Base-by-base conservation (phyloP, 2,113 vertebrate species). In the Chaetodon trifascialis region DNA sequence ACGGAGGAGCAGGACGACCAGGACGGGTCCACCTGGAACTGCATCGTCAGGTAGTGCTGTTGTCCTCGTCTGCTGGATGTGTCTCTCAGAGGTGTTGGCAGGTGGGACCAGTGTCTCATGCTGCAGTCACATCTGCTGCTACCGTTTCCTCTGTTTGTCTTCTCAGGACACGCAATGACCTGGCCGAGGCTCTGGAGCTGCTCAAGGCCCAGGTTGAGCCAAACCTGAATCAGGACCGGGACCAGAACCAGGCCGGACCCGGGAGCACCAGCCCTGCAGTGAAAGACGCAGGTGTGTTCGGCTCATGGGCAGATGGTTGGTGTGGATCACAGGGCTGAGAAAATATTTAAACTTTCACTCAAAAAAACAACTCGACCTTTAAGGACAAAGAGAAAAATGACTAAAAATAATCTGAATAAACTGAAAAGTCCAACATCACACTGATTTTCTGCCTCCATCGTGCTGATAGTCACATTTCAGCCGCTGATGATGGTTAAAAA, bases 1-100 rank as follows among this genome's bases (percentile, higher is more conserved):
- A 97, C 97, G 21, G 98, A 99, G 91, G 98, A 99, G 76, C 98
- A 99, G 93, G 98, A 99, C 52, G 98, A 99, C 81, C 95, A 96
- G 89, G 97, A 99, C 62, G 98, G 97, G 11, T 97, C 97, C 49
- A 97, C 97, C 0, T 99, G 98, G 98, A 99, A 95, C 74, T 99
- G 97, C 92, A 98, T 99, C 49, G 98, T 98, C 93, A 97, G 97
- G 90, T 91, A 80, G 38, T 4, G 1, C 47, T 40, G 11, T 21
- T 54, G n/a, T 52, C 10, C 56, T 9, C 25, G 9, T 25, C 21
- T 55, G 46, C 23, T 36, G 17, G 23, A 70, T 7, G 3, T 15
- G 16, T 3, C 16, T 75, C 58, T 36, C 19, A 12, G 1, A 21
- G 16, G 54, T 40, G 51, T 17, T 0, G 2, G 36, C 25, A 36